Base-by-base conservation (phyloP, 2,797 vertebrate species). In the Rhinoraja longicauda region DNA sequence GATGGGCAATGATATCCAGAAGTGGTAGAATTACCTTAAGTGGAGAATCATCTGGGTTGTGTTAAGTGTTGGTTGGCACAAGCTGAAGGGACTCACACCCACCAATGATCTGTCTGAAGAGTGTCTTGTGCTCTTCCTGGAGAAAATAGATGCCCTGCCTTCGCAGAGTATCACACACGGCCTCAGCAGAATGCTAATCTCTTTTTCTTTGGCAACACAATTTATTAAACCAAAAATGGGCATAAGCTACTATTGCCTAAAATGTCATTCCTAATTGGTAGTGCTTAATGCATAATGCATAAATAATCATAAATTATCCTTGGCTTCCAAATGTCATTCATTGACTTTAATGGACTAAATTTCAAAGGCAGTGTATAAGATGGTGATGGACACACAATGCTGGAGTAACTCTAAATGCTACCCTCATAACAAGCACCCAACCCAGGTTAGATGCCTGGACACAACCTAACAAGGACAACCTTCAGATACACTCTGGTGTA, bases 21-120 rank as follows among this genome's bases (percentile, higher is more conserved):
- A 88, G 84, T 88, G 84, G 84, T 67, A 19, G n/a, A 64, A 88
- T 88, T 88, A 88, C 84, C 84, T 67, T 88, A 88, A 88, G 84
- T 88, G 84, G 84, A 67, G 84, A 88, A 88, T 88, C 84, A 88
- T 67, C 64, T 88, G 84, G 84, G 59, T 88, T 88, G 62, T 67
- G 84, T 88, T 88, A 88, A 88, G 84, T 88, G 84, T 67, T 36
- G 84, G 84, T 67, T 88, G 84, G 84, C 62, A 88, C 84, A 62
- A 88, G 67, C 59, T 88, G 84, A 62, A 88, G 29, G n/a, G 13
- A 88, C 84, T 67, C 62, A 88, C 84, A 67, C 62, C 84, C 84
- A 67, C 84, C 84, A 5, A 67, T 88, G 59, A 88, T 88, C 64
- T 19, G 57, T n/a, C 84, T 64, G 59, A 88, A 88, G 84, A 88